Percentiles rank a stretch among this genome's conserved stretches.
Conservation (phyloP, 1,140 invertebrate genomes). For the Euborellia annulipes region DNA sequence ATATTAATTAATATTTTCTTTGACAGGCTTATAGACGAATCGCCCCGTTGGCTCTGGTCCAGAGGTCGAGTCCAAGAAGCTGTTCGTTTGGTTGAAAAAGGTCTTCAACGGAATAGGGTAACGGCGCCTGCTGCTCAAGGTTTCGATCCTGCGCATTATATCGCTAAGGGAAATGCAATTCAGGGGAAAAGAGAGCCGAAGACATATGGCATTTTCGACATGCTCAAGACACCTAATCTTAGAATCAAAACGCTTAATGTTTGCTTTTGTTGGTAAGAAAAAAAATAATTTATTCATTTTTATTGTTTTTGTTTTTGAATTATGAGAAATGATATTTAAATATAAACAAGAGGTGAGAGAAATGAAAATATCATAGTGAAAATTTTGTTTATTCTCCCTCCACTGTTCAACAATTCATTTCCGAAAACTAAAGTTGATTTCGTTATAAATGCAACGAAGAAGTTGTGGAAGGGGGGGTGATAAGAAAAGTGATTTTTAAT, state of each 20-base stretch:
- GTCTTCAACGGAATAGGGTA: constrained; percentile 42
- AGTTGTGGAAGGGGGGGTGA: too few species aligned
- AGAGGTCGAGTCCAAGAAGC: constrained; percentile 55
- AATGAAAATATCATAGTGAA: too few species aligned
- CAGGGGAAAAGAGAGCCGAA: constrained; percentile 26
- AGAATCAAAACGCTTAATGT: constrained; percentile 64
- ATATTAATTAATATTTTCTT: background rate
- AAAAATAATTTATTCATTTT: too few species aligned
- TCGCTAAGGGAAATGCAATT: constrained; percentile 39
- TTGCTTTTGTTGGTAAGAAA: constrained; percentile 61
- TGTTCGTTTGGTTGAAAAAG: constrained; percentile 52
- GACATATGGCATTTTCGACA: constrained; percentile 39
- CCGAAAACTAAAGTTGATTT: too few species aligned
- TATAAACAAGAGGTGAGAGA: too few species aligned
- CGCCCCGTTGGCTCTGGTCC: constrained; percentile 68
- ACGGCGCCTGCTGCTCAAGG: constrained; percentile 30
- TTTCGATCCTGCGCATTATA: constrained; percentile 42
- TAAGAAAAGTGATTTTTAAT: too few species aligned
- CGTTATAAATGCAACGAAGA: too few species aligned
- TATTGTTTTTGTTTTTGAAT: constrained; percentile 19
- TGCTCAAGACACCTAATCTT: constrained; percentile 64
- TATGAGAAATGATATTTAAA: too few species aligned
- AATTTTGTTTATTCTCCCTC: too few species aligned
- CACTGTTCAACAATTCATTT: too few species aligned
- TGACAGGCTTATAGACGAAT: constrained; percentile 60